phyloP scores from a whole-genome alignment of 2,797 vertebrate genomes.

The Carcharodon carcharias region DNA sequence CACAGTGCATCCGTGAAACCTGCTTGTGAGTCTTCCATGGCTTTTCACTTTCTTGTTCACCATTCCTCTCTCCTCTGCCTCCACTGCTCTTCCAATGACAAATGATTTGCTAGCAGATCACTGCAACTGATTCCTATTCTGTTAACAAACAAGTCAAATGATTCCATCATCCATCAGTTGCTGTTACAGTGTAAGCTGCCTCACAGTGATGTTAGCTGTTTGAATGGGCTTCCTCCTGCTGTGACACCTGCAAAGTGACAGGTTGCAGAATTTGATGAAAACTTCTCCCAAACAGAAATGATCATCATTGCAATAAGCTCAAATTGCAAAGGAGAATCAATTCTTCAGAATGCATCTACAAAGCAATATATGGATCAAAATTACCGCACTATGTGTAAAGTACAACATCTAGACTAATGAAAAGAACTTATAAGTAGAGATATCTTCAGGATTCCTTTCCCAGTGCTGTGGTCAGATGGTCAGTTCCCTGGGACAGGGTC shows the following conservation, averaged over 20 bases:
- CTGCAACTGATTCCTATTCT: not conserved
- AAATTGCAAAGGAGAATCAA: not conserved
- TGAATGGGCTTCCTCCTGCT: not conserved
- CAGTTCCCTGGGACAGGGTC: not conserved
- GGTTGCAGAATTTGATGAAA: not conserved
- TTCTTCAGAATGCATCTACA: not conserved
- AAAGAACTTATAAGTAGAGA: not conserved
- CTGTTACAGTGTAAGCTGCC: not conserved
- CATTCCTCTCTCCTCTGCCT: not conserved
- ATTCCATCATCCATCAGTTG: not conserved
- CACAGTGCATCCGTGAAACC: not conserved
- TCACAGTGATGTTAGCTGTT: not conserved
- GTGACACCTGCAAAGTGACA: constrained; percentile 3
- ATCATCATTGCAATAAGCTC: not conserved
- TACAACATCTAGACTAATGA: not conserved
- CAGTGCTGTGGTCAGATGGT: not conserved
- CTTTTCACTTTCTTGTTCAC: not conserved
- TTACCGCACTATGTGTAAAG: not conserved
- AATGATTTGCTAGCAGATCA: not conserved
- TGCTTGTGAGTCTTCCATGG: not conserved
- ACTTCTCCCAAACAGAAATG: not conserved
- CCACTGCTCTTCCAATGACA: not conserved
- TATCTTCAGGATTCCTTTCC: not conserved
- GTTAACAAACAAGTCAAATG: constrained; percentile 2
- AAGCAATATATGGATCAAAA: not conserved